Evolutionary conservation across 2,113 vertebrate species (phyloP).

Genomic region (Coreoperca whiteheadi): DNA sequence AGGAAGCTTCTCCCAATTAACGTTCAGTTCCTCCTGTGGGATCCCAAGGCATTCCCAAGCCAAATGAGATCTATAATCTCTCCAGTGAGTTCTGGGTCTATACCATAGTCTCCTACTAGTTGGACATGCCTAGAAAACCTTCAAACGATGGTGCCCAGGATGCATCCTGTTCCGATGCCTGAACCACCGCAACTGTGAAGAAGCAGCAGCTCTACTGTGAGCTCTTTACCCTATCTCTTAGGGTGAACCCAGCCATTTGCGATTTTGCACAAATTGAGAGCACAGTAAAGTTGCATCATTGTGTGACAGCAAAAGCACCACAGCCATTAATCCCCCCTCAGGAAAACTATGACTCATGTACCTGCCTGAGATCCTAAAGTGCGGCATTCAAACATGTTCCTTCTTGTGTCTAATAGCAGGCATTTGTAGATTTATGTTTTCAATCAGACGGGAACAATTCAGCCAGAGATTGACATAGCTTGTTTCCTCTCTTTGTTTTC

Average conservation of each 20-base stretch:
- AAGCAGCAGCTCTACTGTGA: no score
- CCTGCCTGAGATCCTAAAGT: background rate
- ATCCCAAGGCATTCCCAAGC: no score
- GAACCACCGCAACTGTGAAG: no score
- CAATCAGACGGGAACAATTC: background rate
- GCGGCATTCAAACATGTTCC: background rate
- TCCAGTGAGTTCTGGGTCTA: no score
- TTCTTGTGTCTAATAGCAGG: background rate
- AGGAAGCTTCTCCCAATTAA: no score
- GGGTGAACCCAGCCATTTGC: background rate
- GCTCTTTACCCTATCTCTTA: no score
- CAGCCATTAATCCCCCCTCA: background rate
- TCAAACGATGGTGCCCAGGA: no score
- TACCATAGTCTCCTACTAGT: no score
- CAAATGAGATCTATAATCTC: no score
- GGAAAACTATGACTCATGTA: conserved; percentile 1
- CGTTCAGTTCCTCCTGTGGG: no score
- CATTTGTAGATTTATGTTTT: background rate
- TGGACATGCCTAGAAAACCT: no score
- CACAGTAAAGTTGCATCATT: background rate
- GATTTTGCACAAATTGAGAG: background rate
- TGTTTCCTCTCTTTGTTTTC: conserved; percentile 1
- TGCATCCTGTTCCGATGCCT: no score
- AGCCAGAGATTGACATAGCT: background rate
- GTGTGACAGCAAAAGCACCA: background rate